phyloP scores from a whole-genome alignment of 2,113 vertebrate genomes.

The Sinocyclocheilus rhinocerous region DNA sequence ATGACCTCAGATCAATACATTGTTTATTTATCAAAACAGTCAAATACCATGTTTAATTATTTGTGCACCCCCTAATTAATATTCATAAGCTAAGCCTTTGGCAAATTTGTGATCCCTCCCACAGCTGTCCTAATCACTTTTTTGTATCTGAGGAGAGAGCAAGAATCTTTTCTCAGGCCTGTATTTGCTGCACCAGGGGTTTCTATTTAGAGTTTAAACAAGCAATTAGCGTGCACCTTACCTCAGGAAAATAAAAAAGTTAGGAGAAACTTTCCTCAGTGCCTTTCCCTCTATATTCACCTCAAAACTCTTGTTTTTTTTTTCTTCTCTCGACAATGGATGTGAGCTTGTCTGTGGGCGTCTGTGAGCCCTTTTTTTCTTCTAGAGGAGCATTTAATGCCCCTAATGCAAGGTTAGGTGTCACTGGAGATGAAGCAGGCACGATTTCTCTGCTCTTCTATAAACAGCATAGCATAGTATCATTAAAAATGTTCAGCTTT shows the following conservation, averaged over 20 bases:
- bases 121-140: neutral
- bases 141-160: neutral
- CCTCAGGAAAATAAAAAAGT: slow-evolving; percentile 59
- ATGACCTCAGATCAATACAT: neutral
- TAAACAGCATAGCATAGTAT: slow-evolving; percentile 69
- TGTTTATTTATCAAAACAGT: neutral
- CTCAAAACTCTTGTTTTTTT: slow-evolving; percentile 64
- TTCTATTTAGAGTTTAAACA: slow-evolving; percentile 53
- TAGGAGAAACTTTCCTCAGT: slow-evolving; percentile 60
- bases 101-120: neutral
- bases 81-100: neutral
- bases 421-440: slow-evolving; percentile 72
- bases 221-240: slow-evolving; percentile 71
- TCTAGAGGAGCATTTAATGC: slow-evolving; percentile 70
- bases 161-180: neutral
- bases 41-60: neutral
- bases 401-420: slow-evolving; percentile 73
- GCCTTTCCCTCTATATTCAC: slow-evolving; percentile 59
- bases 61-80: neutral
- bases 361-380: slow-evolving; percentile 62
- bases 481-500: slow-evolving; percentile 73
- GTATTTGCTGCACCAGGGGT: neutral
- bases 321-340: slow-evolving; percentile 54
- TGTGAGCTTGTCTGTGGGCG: slow-evolving; percentile 61
- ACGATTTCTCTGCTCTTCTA: slow-evolving; percentile 46